These are phyloP conservation scores for Ophioninae sp. DNA, from an alignment of 2,888 invertebrate species.

Conservation along the genomic window DNA sequence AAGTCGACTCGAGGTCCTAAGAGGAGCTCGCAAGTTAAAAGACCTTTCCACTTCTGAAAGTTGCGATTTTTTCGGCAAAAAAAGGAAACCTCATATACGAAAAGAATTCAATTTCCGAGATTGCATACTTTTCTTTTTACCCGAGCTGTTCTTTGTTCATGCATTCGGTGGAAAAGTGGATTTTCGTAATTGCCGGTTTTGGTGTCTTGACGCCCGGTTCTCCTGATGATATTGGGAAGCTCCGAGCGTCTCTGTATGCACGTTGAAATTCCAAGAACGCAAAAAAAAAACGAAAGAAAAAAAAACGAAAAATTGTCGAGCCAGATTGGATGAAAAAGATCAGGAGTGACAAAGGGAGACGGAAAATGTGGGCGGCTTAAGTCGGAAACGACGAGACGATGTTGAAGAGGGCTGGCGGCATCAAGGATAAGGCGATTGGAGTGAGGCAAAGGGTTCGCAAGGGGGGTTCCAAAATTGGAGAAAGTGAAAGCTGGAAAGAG, in stretches of 20 bases:
- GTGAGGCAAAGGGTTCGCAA: slow-evolving; percentile 7
- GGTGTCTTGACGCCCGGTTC: slow-evolving; percentile 12
- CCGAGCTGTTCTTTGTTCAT: neutral
- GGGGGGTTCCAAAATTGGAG: slow-evolving; percentile 15
- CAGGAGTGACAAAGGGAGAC: slow-evolving; percentile 41
- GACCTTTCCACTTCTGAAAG: neutral
- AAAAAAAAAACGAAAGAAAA: neutral
- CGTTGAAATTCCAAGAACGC: neutral
- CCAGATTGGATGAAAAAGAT: slow-evolving; percentile 42
- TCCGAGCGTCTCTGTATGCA: neutral
- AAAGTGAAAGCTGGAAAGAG: neutral
- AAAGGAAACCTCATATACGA: slow-evolving; percentile 2
- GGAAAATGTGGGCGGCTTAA: slow-evolving; percentile 45
- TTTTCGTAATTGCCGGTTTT: slow-evolving; percentile 38
- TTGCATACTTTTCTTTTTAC: slow-evolving; percentile 16
- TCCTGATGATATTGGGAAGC: slow-evolving; percentile 22
- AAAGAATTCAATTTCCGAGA: slow-evolving; percentile 44
- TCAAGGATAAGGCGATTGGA: slow-evolving; percentile 54
- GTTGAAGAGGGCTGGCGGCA: slow-evolving; percentile 47
- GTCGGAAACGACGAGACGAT: slow-evolving; percentile 45
- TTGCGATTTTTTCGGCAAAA: slow-evolving; percentile 1
- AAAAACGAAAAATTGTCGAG: slow-evolving; percentile 12
- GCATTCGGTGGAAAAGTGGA: neutral
- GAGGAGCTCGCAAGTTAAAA: neutral
- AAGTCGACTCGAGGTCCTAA: neutral